phyloP scores from a whole-genome alignment of 2,888 invertebrate genomes.

The Encarsia formosa region DNA sequence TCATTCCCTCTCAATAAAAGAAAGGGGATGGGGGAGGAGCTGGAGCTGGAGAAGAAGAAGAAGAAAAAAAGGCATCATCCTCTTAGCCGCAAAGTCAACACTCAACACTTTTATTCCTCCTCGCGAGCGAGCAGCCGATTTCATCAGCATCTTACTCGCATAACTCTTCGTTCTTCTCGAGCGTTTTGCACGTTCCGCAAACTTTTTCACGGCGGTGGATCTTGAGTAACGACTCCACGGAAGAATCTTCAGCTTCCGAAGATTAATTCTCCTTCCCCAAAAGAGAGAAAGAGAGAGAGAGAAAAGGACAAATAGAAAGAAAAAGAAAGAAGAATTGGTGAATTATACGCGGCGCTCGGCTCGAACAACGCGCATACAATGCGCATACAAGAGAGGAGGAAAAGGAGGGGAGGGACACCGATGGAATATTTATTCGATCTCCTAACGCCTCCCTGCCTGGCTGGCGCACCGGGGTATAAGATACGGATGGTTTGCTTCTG shows the following conservation, averaged over 20 bases:
- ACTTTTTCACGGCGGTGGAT: constrained; percentile 8
- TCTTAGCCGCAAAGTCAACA: not conserved
- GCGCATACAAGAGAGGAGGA: not conserved
- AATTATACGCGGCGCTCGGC: constrained; percentile 18
- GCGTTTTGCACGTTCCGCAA: not conserved
- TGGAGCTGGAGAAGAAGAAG: no score
- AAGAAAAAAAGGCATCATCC: no score
- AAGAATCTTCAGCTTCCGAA: constrained; percentile 14
- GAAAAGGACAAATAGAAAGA: constrained; percentile 5
- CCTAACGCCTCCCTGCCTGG: constrained; percentile 6
- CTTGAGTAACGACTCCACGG: constrained; percentile 21
- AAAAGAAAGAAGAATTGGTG: constrained; percentile 12
- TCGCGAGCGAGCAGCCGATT: no score
- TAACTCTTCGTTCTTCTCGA: not conserved
- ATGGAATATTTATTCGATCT: constrained; percentile 23
- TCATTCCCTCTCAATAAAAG: no score
- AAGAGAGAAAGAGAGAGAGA: not conserved
- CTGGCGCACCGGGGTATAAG: not conserved
- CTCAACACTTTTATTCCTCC: not conserved
- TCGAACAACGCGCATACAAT: constrained; percentile 5
- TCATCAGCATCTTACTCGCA: constrained; percentile 7
- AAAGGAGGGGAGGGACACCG: not conserved
- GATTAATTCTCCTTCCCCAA: constrained; percentile 19
- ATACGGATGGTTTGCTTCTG: constrained; percentile 4
- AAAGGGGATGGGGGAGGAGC: no score